Percentiles rank a stretch among this genome's conserved stretches.
These are phyloP conservation scores for Vannuccia rotundouncinata DNA, from an alignment of 2,888 invertebrate species.

Conservation along the genomic window DNA sequence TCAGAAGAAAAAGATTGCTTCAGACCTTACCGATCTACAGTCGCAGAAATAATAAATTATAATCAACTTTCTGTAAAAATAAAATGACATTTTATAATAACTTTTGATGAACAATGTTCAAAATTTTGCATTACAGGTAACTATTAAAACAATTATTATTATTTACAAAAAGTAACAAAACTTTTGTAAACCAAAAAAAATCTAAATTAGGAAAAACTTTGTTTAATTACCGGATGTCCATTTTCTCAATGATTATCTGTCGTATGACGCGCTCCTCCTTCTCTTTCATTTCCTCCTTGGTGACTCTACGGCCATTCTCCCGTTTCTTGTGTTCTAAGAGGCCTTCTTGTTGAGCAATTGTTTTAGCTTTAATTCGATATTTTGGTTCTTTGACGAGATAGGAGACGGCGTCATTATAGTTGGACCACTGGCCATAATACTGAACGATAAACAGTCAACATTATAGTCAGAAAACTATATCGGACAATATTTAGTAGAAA, in stretches of 20 bases:
- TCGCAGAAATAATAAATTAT: no score
- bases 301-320: slow-evolving; percentile 43
- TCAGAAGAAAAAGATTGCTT: no score
- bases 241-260: slow-evolving; percentile 77
- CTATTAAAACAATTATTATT: no score
- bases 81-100: no score
- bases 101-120: no score
- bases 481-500: neutral
- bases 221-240: slow-evolving; percentile 78
- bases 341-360: slow-evolving; percentile 63
- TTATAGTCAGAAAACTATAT: slow-evolving; percentile 42
- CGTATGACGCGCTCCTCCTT: slow-evolving; percentile 74
- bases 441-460: no score
- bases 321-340: slow-evolving; percentile 58
- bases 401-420: slow-evolving; percentile 72
- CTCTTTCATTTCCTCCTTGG: slow-evolving; percentile 61
- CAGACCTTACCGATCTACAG: no score
- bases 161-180: no score
- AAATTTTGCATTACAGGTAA: no score
- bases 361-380: slow-evolving; percentile 66
- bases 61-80: no score
- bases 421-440: slow-evolving; percentile 60
- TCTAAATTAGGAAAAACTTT: no score
- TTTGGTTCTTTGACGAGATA: slow-evolving; percentile 80
- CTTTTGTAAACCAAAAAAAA: no score